phyloP scores from a whole-genome alignment of 2,797 vertebrate species.

The Cyclopterus lumpus region DNA sequence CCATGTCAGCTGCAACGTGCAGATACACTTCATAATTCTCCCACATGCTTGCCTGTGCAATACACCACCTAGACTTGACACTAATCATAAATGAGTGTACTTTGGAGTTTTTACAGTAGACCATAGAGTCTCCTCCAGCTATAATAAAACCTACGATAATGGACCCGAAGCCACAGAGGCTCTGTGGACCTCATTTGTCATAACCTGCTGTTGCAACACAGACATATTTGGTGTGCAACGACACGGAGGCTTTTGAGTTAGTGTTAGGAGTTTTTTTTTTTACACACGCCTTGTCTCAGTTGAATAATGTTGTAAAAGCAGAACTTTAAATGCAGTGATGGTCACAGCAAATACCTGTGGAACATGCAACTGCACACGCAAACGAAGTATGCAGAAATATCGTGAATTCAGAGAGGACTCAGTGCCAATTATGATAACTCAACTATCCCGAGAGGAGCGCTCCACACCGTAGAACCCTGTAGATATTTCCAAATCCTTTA shows the following conservation, averaged over 20 bases:
- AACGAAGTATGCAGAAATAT: not conserved
- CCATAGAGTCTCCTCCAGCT: slow-evolving; percentile 18
- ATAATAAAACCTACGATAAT: slow-evolving; percentile 56
- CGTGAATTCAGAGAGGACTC: slow-evolving; percentile 9
- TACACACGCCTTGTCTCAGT: not conserved
- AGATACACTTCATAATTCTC: slow-evolving; percentile 4
- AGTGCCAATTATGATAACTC: slow-evolving; percentile 42
- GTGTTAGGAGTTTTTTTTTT: not conserved
- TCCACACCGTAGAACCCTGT: slow-evolving; percentile 17
- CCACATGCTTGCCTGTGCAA: slow-evolving; percentile 1
- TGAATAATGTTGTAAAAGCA: slow-evolving; percentile 9
- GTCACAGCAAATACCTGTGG: not conserved
- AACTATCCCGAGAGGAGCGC: slow-evolving; percentile 26
- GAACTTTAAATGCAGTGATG: slow-evolving; percentile 6
- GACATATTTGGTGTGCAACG: slow-evolving; percentile 18
- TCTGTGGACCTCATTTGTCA: slow-evolving; percentile 44
- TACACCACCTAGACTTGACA: slow-evolving; percentile 11
- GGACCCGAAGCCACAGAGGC: slow-evolving; percentile 40
- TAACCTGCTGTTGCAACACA: slow-evolving; percentile 21
- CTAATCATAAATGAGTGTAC: slow-evolving; percentile 42
- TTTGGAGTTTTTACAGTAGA: slow-evolving; percentile 48
- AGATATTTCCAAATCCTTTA: slow-evolving; percentile 30
- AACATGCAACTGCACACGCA: not conserved
- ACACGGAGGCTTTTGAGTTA: slow-evolving; percentile 11
- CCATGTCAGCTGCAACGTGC: slow-evolving; percentile 13